These are phyloP conservation scores for Brassicogethes aeneus DNA, from an alignment of 2,888 invertebrate species.

Conservation along the genomic window DNA sequence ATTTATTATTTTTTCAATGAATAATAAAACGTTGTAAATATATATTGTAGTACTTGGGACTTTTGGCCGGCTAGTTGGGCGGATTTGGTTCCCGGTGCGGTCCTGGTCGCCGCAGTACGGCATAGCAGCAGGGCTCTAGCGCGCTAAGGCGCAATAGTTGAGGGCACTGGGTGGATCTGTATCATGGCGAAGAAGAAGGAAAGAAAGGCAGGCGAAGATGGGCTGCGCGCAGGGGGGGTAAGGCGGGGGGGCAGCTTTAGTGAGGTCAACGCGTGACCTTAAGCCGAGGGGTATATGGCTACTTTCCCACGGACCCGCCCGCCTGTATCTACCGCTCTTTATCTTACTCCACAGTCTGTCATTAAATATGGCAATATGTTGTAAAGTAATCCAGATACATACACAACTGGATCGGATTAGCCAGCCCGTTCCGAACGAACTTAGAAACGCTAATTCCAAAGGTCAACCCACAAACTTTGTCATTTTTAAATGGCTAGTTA, in stretches of 20 bases:
- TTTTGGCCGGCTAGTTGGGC: too few relatives aligned
- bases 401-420: slow-evolving; percentile 5
- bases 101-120: too few relatives aligned
- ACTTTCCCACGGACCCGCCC: slow-evolving; percentile 45
- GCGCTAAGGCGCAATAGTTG: too few relatives aligned
- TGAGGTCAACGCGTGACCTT: slow-evolving; percentile 43
- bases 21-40: too few relatives aligned
- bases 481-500: too few relatives aligned
- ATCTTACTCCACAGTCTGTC: slow-evolving; percentile 41
- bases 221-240: slow-evolving; percentile 20
- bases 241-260: slow-evolving; percentile 25
- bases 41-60: too few relatives aligned
- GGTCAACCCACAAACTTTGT: too few relatives aligned
- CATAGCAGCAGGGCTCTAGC: too few relatives aligned
- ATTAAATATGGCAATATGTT: slow-evolving; percentile 44
- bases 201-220: not conserved
- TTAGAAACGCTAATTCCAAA: too few relatives aligned
- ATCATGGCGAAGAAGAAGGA: slow-evolving; percentile 27
- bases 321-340: slow-evolving; percentile 42
- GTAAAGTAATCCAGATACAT: slow-evolving; percentile 35
- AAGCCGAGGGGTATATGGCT: slow-evolving; percentile 43
- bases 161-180: slow-evolving; percentile 34
- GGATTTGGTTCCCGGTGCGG: too few relatives aligned
- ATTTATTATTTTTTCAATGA: too few relatives aligned
- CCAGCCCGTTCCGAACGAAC: too few relatives aligned